Base-by-base conservation (phyloP, 2,113 vertebrate genomes). In the Pollimyrus isidori region DNA sequence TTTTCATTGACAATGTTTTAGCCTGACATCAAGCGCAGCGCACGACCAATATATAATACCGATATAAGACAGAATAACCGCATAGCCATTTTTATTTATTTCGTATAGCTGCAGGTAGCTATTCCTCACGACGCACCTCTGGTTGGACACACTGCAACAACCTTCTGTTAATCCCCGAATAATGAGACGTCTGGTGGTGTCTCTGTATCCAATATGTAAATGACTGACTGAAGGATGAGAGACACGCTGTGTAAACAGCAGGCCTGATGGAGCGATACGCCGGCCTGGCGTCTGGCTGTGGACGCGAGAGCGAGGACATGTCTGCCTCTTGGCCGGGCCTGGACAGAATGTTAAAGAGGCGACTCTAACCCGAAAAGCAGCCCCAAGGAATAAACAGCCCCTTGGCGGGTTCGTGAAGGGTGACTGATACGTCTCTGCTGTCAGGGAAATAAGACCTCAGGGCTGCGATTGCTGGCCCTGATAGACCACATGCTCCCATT, bases 151-250 rank as follows among this genome's bases (percentile, higher is more conserved):
- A 56, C 49, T 23, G 53, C 85, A 86, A 87, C 92, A 90, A 92
- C 87, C 0, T 89, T 90, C 53, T 85, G 13, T 86, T 65, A 52
- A 91, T 92, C 90, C 91, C 87, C 91, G 92, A 90, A 93, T 90
- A 93, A 92, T 93, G 92, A 92, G 69, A 93, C 85, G 82, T 90
- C 91, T 90, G 89, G 89, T 89, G 90, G 90, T 91, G 92, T 92
- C 91, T 92, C 91, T 89, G 89, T 91, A 91, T 94, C 93, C 91
- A 91, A 93, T 93, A 92, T 90, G 92, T 93, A 93, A 93, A 93
- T 93, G 90, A 89, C 89, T 92, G 90, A 90, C 91, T 88, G 90
- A 89, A 90, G 89, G 92, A 90, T 89, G 92, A 90, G 90, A 90
- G 89, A 50, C 76, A 45, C 7, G 35, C 52, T n/a, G 17, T 11